These are phyloP conservation scores for Hoplodrina ambigua DNA, from an alignment of 2,888 invertebrate genomes.

Conservation along the genomic window DNA sequence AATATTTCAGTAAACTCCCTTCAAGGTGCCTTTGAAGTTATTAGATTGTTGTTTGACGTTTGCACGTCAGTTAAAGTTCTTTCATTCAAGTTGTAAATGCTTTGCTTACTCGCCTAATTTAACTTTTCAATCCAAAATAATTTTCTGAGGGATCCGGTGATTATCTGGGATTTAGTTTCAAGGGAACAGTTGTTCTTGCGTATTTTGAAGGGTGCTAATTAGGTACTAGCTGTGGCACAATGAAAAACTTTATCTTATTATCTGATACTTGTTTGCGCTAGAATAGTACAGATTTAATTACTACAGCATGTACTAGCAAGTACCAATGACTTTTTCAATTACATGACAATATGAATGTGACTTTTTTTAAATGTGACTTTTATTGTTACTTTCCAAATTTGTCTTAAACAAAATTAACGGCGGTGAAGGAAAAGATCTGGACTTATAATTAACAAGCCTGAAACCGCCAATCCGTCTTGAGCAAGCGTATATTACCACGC, in stretches of 20 bases:
- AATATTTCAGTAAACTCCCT: slow-evolving; percentile 44
- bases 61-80: slow-evolving; percentile 59
- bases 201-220: slow-evolving; percentile 10
- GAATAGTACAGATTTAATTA: background rate
- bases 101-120: slow-evolving; percentile 59
- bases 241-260: background rate
- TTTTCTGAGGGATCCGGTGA: slow-evolving; percentile 40
- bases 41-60: slow-evolving; percentile 60
- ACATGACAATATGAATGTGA: too few species aligned
- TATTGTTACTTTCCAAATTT: too few species aligned
- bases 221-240: background rate
- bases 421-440: too few species aligned
- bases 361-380: too few species aligned
- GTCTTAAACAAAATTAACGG: too few species aligned
- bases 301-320: too few species aligned
- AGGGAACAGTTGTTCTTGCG: slow-evolving; percentile 14
- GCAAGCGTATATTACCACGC: too few species aligned
- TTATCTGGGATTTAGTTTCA: slow-evolving; percentile 44
- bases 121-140: slow-evolving; percentile 60
- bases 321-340: too few species aligned
- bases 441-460: too few species aligned
- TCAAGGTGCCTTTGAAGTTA: slow-evolving; percentile 52
- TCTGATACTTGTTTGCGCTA: background rate
- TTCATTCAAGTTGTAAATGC: slow-evolving; percentile 57
- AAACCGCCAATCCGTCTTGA: too few species aligned